These are phyloP conservation scores for Sitta carolinensis DNA, from an alignment of 2,797 vertebrate genomes.

Conservation along the genomic window DNA sequence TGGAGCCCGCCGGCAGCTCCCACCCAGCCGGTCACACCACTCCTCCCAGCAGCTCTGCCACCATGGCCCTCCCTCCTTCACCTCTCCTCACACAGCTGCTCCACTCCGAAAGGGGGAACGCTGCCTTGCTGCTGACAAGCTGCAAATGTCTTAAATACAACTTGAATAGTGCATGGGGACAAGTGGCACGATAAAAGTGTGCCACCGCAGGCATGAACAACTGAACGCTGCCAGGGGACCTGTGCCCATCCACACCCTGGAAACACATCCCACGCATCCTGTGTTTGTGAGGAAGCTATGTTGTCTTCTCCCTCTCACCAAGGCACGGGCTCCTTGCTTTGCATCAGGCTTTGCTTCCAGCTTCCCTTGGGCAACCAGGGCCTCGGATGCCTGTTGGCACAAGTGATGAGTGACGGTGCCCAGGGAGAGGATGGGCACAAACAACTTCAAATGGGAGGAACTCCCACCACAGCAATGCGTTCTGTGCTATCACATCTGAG, in stretches of 20 bases:
- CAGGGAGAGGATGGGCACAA: background rate
- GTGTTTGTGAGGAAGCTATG: background rate
- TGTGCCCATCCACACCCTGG: background rate
- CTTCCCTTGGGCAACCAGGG: background rate
- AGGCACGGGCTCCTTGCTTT: background rate
- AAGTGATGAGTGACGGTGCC: background rate
- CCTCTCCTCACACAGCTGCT: accelerated
- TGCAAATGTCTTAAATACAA: background rate
- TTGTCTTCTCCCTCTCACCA: background rate
- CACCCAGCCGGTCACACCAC: background rate
- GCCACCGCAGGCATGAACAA: background rate
- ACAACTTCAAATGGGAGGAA: background rate
- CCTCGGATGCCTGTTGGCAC: background rate
- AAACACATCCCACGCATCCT: background rate
- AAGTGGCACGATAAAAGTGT: accelerated
- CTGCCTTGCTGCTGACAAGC: background rate
- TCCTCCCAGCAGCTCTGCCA: background rate
- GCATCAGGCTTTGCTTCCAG: background rate
- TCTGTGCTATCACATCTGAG: background rate
- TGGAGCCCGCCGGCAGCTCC: background rate
- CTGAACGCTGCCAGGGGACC: background rate
- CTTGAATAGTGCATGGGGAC: accelerated
- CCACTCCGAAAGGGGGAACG: background rate
- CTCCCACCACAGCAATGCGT: background rate
- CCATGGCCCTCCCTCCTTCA: background rate